Evolutionary conservation across 2,113 vertebrate species (phyloP).

Genomic region (Tapirus terrestris): DNA sequence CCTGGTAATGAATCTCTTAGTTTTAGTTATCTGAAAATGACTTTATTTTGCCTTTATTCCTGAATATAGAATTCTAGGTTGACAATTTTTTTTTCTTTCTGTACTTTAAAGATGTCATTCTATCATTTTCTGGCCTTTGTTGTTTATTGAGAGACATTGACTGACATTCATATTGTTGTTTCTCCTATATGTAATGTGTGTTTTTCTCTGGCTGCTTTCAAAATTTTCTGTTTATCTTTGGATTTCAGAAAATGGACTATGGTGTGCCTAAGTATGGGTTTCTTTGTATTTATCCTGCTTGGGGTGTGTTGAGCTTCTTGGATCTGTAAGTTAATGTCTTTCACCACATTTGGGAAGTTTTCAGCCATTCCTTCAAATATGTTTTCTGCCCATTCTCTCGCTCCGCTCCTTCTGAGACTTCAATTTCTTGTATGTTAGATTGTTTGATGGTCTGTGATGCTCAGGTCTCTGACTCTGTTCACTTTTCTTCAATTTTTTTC

Average conservation of each 20-base stretch:
- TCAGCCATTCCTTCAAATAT: not conserved
- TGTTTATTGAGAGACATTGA: not conserved
- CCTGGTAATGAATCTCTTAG: not conserved
- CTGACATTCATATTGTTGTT: not conserved
- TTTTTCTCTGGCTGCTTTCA: not conserved
- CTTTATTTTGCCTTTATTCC: constrained; percentile 15
- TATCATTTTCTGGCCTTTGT: not conserved
- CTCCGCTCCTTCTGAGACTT: not conserved
- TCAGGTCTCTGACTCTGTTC: not conserved
- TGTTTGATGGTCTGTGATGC: not conserved
- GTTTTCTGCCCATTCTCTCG: not conserved
- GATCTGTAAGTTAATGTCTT: not conserved
- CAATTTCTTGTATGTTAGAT: not conserved
- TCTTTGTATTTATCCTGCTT: not conserved
- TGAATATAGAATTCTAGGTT: not conserved
- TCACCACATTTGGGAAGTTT: not conserved
- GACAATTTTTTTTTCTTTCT: not conserved
- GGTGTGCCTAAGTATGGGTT: not conserved
- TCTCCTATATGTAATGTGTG: not conserved
- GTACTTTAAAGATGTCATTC: not conserved
- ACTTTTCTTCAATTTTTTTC: not conserved
- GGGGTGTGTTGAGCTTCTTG: not conserved
- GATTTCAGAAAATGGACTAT: not conserved
- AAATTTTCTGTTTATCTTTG: not conserved
- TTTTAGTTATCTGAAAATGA: not conserved